Evolutionary conservation across 2,797 vertebrate species (phyloP), one percentile per base, ranked within the genome.

Genomic region (Clarias platycephalus): DNA sequence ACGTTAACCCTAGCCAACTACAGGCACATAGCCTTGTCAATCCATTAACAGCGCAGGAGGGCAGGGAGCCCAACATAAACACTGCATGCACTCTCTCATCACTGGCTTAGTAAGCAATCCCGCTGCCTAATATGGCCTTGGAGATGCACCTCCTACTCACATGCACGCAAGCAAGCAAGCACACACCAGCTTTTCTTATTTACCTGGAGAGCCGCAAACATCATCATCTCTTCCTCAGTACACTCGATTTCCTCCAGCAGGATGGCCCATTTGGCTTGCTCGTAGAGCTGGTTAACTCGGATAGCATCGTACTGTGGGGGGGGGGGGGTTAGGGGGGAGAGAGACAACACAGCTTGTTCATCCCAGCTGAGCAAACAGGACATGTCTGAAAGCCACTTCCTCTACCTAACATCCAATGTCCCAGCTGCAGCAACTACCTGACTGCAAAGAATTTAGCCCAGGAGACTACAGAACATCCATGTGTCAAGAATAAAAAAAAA

Each of bases 211-310:
- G 98, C 98, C 10, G 98, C 98, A 87, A 99, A 99, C 98, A 99
- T 99, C 98, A 99, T 99, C 97, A 99, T 99, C 92, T 99, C 98
- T 89, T 99, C 98, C 91, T 99, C 98, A 0, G 98, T 99, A 93
- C 98, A 99, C 90, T 99, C 98, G 9, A 99, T 99, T 93, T 99
- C 98, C 95, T 99, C 98, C 91, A 99, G 94, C 85, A 99, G 96
- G 88, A 99, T 98, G 22, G 97, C 97, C 98, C 98, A 99, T 83
- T 99, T 99, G 88, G 97, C 94, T 92, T 99, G 98, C 86, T 99
- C 98, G 5, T 98, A 99, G 79, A 99, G 97, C 93, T 99, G 98
- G 93, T 99, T 99, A 92, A 99, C 98, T 92, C 98, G 93, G 93
- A 99, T 99, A 12, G 98, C 98, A 88, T 99, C 98, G 78, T 99